These are phyloP conservation scores for Amiota minor DNA, from an alignment of 2,888 invertebrate species.

Conservation along the genomic window DNA sequence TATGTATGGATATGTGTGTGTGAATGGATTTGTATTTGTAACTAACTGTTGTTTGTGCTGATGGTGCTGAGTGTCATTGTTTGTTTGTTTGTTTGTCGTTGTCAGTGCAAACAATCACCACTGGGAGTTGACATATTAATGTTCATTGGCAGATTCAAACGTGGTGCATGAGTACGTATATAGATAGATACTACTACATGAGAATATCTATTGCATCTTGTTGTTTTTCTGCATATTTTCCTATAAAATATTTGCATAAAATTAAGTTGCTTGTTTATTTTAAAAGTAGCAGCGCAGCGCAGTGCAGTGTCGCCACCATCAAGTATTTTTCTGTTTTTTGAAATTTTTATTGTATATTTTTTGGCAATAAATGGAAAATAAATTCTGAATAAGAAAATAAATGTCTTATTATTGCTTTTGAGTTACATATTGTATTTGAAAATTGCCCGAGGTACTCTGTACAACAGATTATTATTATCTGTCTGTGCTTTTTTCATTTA, in stretches of 20 bases:
- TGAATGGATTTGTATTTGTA: conserved; percentile 2
- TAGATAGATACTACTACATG: background rate
- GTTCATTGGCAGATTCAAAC: conserved; percentile 32
- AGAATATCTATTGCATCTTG: background rate
- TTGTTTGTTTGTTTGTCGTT: conserved; percentile 24
- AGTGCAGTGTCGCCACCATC: no score
- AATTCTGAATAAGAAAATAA: background rate
- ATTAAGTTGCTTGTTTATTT: conserved; percentile 39
- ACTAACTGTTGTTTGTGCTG: conserved; percentile 20
- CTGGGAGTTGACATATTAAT: conserved; percentile 37
- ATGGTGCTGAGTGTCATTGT: background rate
- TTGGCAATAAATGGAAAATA: background rate
- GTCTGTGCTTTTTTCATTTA: background rate
- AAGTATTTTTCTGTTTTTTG: background rate
- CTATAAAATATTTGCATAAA: conserved; percentile 43
- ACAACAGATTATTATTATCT: background rate
- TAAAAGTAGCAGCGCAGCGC: background rate
- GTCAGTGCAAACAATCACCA: conserved; percentile 43
- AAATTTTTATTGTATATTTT: background rate
- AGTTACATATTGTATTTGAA: background rate
- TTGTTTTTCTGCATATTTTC: conserved; percentile 13
- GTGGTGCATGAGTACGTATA: background rate
- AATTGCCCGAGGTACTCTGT: background rate
- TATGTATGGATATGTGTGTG: conserved; percentile 1
- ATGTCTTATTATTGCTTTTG: conserved; percentile 6